These are phyloP conservation scores for Pteronotus mesoamericanus DNA, from an alignment of 2,797 vertebrate genomes.

Conservation along the genomic window DNA sequence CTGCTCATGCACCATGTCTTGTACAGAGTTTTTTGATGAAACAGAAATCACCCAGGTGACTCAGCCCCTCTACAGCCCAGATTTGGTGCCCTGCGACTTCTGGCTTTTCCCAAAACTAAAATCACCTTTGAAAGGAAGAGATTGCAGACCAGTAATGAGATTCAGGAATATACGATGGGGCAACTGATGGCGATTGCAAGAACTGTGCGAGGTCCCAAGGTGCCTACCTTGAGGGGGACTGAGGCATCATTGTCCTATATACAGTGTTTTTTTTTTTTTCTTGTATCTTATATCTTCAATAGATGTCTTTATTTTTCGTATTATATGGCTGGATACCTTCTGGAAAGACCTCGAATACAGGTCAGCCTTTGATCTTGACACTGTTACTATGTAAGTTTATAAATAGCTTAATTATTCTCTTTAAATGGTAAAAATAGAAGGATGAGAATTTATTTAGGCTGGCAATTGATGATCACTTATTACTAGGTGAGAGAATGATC, in stretches of 20 bases:
- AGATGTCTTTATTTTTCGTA: not conserved
- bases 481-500: not conserved
- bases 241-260: not conserved
- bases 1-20: not conserved
- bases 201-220: not conserved
- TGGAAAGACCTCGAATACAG: not conserved
- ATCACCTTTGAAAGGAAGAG: not conserved
- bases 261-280: not conserved
- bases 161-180: not conserved
- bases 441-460: not conserved
- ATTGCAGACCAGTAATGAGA: not conserved
- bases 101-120: not conserved
- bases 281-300: not conserved
- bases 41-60: not conserved
- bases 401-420: not conserved
- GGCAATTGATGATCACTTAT: not conserved
- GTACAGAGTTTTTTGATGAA: not conserved
- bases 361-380: not conserved
- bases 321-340: not conserved
- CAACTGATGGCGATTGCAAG: not conserved
- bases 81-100: not conserved
- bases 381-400: not conserved
- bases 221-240: not conserved
- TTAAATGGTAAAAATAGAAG: slow-evolving; percentile 24
- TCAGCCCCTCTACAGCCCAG: not conserved